Percentiles rank a stretch among this genome's conserved stretches.
Evolutionary conservation across 2,113 vertebrate genomes (phyloP).

Genomic region (Patagioenas fasciata): DNA sequence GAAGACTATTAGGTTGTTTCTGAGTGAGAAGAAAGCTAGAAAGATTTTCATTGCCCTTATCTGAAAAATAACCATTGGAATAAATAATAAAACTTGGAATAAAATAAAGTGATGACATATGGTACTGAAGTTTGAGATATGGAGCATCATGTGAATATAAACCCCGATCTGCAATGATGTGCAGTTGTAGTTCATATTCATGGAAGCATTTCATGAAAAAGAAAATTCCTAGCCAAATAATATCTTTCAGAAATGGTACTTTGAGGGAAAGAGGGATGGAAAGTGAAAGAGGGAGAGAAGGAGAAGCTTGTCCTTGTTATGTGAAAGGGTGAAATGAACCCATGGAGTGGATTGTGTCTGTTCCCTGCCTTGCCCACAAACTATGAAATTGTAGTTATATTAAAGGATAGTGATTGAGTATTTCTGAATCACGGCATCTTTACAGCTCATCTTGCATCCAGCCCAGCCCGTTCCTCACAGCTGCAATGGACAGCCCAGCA

Average conservation of each 20-base stretch:
- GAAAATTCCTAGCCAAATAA: neutral
- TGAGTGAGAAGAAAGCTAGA: neutral
- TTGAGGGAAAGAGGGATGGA: fast-evolving
- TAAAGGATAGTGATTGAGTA: neutral
- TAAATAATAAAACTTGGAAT: neutral
- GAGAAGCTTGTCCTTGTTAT: neutral
- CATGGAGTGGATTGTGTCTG: neutral
- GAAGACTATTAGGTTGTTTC: neutral
- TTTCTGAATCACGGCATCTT: neutral
- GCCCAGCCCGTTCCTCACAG: neutral
- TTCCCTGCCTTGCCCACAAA: neutral
- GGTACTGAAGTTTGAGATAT: neutral
- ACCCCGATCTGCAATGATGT: neutral
- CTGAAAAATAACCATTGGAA: neutral
- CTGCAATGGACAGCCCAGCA: neutral
- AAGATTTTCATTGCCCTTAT: neutral
- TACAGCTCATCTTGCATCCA: neutral
- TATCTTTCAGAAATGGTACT: neutral
- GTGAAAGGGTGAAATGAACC: neutral
- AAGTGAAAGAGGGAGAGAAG: too few species aligned
- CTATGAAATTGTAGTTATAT: neutral
- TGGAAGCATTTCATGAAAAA: neutral
- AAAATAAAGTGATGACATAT: neutral
- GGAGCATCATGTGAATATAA: neutral
- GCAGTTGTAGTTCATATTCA: neutral